phyloP scores from a whole-genome alignment of 2,113 vertebrate species.

The Pagrus major region DNA sequence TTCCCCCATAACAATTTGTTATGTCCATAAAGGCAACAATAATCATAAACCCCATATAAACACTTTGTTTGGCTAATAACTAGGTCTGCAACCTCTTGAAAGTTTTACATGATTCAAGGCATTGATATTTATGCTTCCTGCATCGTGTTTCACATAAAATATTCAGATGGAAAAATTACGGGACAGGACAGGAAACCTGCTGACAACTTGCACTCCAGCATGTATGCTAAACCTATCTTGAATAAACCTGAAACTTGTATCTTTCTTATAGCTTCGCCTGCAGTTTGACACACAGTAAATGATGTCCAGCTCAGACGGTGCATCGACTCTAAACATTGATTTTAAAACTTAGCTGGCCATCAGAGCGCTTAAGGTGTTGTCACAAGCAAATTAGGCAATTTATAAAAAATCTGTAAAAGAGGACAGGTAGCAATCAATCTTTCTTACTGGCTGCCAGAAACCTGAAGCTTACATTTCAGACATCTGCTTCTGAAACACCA shows the following conservation, averaged over 20 bases:
- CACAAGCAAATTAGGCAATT: slow-evolving; percentile 22
- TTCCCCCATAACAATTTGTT: background rate
- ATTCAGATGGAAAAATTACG: background rate
- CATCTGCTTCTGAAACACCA: background rate
- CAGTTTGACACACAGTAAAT: background rate
- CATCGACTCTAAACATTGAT: slow-evolving; percentile 13
- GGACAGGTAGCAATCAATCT: slow-evolving; percentile 7
- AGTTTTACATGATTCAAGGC: background rate
- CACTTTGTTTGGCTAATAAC: background rate
- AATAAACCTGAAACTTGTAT: background rate
- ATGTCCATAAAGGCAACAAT: background rate
- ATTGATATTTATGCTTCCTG: background rate
- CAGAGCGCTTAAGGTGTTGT: slow-evolving; percentile 18
- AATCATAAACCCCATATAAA: background rate
- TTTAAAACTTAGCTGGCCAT: background rate
- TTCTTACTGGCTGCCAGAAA: background rate
- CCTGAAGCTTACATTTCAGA: background rate
- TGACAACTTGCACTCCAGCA: background rate
- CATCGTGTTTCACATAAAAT: background rate
- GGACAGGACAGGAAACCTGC: background rate
- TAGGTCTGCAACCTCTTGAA: background rate
- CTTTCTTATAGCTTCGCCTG: background rate
- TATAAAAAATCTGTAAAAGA: slow-evolving; percentile 26
- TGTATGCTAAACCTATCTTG: background rate
- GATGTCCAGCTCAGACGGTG: background rate